Conservation (phyloP, 2,113 vertebrate genomes). For the Bufo gargarizans region DNA sequence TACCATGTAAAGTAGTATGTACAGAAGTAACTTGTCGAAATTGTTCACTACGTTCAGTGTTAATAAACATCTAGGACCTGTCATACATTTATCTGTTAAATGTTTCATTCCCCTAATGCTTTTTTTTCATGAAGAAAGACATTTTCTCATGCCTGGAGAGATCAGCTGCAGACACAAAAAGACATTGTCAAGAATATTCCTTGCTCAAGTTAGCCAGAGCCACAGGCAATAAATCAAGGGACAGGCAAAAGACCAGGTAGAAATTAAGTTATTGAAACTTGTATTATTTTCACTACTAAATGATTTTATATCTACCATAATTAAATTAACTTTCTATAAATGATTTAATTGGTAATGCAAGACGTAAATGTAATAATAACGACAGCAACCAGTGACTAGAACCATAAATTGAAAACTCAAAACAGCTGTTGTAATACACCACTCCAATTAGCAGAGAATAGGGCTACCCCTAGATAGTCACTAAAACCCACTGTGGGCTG, state of each 20-base stretch:
- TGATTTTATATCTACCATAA: neutral
- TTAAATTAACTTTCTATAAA: neutral
- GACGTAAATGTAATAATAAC: neutral
- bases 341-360: neutral
- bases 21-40: neutral
- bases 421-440: too few relatives aligned
- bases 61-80: constrained; percentile 2
- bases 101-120: constrained; percentile 13
- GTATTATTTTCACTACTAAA: neutral
- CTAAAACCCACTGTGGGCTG: too few relatives aligned
- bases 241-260: neutral
- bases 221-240: constrained; percentile 42
- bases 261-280: neutral
- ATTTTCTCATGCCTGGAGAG: constrained; percentile 27
- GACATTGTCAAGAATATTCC: constrained; percentile 13
- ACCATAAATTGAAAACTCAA: too few relatives aligned
- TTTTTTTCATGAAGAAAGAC: constrained; percentile 36
- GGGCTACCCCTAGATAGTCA: too few relatives aligned
- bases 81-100: constrained; percentile 13
- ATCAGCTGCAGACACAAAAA: constrained; percentile 21
- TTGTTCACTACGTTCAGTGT: neutral
- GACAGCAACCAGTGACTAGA: neutral
- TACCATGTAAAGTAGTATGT: neutral
- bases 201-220: neutral
- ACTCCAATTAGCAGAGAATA: too few relatives aligned